phyloP scores from a whole-genome alignment of 1,140 invertebrate genomes.

The Lucilia cuprina region DNA sequence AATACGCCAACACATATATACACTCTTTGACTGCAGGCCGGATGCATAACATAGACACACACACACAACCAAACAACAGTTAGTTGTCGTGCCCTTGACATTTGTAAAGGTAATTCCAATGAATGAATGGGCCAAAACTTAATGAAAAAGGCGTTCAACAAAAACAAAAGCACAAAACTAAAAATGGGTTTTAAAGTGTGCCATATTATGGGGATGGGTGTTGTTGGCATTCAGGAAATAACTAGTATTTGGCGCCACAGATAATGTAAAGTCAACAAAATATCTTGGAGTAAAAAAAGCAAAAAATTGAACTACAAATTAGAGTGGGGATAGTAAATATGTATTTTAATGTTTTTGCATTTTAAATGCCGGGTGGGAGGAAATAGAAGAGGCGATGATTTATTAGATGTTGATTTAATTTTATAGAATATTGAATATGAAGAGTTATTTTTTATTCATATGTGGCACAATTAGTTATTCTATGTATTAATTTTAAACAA shows the following conservation, averaged over 20 bases:
- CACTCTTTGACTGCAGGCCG: neutral
- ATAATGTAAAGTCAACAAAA: slow-evolving; percentile 15
- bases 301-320: neutral
- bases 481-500: too few species aligned
- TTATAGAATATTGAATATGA: too few species aligned
- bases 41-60: neutral
- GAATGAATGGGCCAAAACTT: slow-evolving; percentile 8
- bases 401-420: neutral
- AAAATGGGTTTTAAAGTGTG: neutral
- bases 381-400: neutral
- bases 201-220: neutral
- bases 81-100: neutral
- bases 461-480: too few species aligned
- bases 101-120: neutral
- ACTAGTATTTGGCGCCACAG: slow-evolving; percentile 5
- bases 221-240: neutral
- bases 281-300: neutral
- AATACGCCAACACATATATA: neutral
- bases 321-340: neutral
- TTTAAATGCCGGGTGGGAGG: too few species aligned
- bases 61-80: neutral
- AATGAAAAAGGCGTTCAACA: neutral
- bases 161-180: neutral
- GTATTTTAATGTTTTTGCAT: too few species aligned
- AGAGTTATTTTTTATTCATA: too few species aligned